phyloP scores from a whole-genome alignment of 1,140 invertebrate species.

The Drosophila erecta region DNA sequence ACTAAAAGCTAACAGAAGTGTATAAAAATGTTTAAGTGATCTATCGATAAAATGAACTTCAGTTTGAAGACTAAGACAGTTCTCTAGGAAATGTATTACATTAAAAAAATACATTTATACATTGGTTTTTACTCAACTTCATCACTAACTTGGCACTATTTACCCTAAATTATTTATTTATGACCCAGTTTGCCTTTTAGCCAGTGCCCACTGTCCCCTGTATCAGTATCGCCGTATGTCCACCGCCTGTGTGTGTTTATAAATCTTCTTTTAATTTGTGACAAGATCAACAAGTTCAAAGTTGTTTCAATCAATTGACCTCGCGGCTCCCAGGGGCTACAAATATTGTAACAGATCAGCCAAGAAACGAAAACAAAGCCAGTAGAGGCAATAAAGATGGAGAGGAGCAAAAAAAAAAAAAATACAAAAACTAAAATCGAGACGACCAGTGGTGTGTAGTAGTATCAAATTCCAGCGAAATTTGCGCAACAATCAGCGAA shows the following conservation, averaged over 20 bases:
- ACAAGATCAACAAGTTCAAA: conserved; percentile 85
- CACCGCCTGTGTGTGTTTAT: conserved; percentile 63
- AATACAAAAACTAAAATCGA: background rate
- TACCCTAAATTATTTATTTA: no score
- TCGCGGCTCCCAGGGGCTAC: conserved; percentile 78
- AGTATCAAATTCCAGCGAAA: conserved; percentile 60
- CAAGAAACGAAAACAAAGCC: conserved; percentile 43
- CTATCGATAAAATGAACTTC: background rate
- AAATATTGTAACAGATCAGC: conserved; percentile 80
- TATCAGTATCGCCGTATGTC: conserved; percentile 25
- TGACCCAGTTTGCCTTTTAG: background rate
- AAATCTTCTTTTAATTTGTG: conserved; percentile 84
- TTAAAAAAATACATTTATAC: no score
- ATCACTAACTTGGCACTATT: background rate
- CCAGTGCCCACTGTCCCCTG: conserved; percentile 30
- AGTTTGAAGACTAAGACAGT: background rate
- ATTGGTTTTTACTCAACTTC: no score
- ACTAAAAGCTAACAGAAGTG: conserved; percentile 47
- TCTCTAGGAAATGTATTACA: background rate
- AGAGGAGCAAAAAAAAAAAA: background rate
- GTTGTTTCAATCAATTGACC: conserved; percentile 85
- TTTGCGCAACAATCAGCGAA: conserved; percentile 58
- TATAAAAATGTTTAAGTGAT: conserved; percentile 11
- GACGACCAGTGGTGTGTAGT: background rate
- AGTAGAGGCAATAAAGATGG: conserved; percentile 3